Conservation (phyloP, 2,797 vertebrate genomes). For the Smutsia gigantea region DNA sequence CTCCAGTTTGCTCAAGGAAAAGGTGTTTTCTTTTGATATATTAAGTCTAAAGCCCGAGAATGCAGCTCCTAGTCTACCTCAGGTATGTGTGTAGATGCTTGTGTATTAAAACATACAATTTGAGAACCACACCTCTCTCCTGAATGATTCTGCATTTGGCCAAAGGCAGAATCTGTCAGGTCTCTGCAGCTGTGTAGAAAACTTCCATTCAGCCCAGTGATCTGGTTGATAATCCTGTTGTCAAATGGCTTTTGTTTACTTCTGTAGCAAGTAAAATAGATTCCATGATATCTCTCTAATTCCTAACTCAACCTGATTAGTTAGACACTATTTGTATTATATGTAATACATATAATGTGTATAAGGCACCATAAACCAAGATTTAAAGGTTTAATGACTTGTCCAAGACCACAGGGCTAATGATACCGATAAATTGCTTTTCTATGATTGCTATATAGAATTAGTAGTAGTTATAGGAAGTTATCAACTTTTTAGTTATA, state of each 20-base stretch:
- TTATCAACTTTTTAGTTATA: not conserved
- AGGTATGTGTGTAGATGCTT: not conserved
- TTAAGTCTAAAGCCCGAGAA: not conserved
- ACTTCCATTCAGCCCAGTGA: not conserved
- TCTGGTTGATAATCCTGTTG: not conserved
- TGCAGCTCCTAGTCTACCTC: not conserved
- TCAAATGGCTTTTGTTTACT: conserved; percentile 12
- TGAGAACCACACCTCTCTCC: not conserved
- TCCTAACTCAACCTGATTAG: not conserved
- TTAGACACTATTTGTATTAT: not conserved
- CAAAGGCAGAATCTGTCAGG: not conserved
- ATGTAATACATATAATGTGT: no score
- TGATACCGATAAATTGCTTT: not conserved
- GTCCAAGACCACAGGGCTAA: not conserved
- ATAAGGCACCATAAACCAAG: not conserved
- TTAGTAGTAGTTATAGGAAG: not conserved
- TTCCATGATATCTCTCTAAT: not conserved
- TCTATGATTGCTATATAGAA: not conserved
- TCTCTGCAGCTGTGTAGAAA: not conserved
- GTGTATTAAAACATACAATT: not conserved
- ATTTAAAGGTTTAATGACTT: conserved; percentile 22
- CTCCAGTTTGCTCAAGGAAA: conserved; percentile 22
- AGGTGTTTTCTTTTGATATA: conserved; percentile 44
- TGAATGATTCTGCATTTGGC: not conserved
- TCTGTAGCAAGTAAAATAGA: not conserved